These are phyloP conservation scores for Paragorgia papillata DNA, from an alignment of 92 coral and sea anemone genomes.

Conservation along the genomic window DNA sequence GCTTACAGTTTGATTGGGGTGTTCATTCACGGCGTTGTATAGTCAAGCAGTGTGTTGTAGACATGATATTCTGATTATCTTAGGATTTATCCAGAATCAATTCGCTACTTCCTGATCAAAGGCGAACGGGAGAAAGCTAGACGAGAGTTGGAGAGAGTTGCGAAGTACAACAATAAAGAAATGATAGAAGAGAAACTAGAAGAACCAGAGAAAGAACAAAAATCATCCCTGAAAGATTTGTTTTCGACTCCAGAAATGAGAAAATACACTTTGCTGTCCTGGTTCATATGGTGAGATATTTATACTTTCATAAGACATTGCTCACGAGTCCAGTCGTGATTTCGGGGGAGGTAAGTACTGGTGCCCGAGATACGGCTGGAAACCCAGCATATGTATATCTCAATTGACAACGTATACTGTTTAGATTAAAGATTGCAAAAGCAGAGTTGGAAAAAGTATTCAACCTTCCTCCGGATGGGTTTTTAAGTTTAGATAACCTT, in stretches of 20 bases:
- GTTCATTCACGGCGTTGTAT: not conserved
- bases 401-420: too few species aligned
- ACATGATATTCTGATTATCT: not conserved
- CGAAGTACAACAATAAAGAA: slow-evolving; percentile 59
- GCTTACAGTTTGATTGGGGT: too few species aligned
- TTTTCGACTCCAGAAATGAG: slow-evolving; percentile 65
- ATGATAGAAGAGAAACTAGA: slow-evolving; percentile 52
- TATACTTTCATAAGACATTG: too few species aligned
- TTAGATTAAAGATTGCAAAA: too few species aligned
- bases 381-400: too few species aligned
- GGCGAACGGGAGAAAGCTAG: slow-evolving; percentile 63
- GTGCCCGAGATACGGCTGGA: too few species aligned
- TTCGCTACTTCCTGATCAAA: slow-evolving; percentile 65
- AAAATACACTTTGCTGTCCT: slow-evolving; percentile 62
- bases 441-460: too few species aligned
- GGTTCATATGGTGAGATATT: slow-evolving; percentile 79
- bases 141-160: slow-evolving; percentile 53
- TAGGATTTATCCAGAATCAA: slow-evolving; percentile 74
- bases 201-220: slow-evolving; percentile 40
- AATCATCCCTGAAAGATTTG: slow-evolving; percentile 60
- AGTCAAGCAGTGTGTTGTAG: not conserved
- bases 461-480: too few species aligned
- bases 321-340: too few species aligned
- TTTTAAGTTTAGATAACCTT: too few species aligned
- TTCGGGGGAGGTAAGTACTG: too few species aligned